Conservation (phyloP, 2,113 vertebrate species). For the Python bivittatus region DNA sequence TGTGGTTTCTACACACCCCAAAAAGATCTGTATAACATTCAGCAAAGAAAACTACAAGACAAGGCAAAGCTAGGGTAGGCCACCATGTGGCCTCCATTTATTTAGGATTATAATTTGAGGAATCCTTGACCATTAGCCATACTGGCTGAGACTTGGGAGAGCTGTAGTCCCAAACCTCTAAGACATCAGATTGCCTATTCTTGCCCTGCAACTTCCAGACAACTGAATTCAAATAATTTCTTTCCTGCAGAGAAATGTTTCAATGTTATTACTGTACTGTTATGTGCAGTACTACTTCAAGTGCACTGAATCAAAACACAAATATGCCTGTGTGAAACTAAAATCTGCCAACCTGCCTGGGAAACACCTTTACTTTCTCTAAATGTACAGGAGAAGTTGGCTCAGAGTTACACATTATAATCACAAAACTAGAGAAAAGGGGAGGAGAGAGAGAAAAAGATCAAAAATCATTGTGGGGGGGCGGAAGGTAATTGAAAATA, state of each 20-base stretch:
- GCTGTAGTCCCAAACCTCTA: background rate
- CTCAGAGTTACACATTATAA: background rate
- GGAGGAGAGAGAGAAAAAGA: background rate
- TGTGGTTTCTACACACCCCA: too few relatives aligned
- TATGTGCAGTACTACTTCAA: background rate
- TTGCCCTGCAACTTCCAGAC: background rate
- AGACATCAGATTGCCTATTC: background rate
- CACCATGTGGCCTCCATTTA: too few relatives aligned
- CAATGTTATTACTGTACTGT: background rate
- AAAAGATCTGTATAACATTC: background rate
- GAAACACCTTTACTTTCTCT: background rate
- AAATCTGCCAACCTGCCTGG: background rate
- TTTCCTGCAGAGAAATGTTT: background rate
- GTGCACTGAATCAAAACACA: background rate
- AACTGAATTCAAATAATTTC: background rate
- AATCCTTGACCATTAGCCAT: background rate
- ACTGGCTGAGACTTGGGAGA: background rate
- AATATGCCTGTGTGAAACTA: background rate
- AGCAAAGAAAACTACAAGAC: background rate
- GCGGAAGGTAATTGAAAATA: background rate
- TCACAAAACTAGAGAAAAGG: background rate
- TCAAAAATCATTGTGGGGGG: background rate
- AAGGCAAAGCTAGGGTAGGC: conserved; percentile 10
- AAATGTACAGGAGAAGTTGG: background rate
- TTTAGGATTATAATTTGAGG: background rate